Evolutionary conservation across 2,888 invertebrate species (phyloP), one percentile per base, ranked within the genome.

Genomic region (Drymonia ruficornis): DNA sequence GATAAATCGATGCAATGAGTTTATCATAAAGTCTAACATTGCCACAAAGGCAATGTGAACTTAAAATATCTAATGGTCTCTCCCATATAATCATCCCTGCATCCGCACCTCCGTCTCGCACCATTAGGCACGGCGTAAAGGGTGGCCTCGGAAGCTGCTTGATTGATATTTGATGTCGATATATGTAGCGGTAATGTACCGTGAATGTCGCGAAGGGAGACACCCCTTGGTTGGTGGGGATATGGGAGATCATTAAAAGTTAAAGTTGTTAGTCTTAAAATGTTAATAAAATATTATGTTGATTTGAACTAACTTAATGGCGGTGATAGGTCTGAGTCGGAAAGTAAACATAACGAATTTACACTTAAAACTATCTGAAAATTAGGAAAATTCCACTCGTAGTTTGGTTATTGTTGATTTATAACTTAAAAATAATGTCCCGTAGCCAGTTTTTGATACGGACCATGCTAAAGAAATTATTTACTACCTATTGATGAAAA

Each of bases 161-260:
- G 78, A 78, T 78, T 76, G 78, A 78, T 78, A 74, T 78, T 74
- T 64, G 71, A 75, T 78, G 78, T 75, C 67, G 61, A 70, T 74
- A 65, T 60, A 67, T 64, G 52, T 44, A 48, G 47, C 34, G 68
- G 69, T 77, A 78, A 78, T 78, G 80, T 71, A 59, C 65, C 72
- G 63, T 74, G 67, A 54, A 74, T 66, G 66, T 61, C 2, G 16
- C 15, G 28, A 34, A 48, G 52, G 54, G 52, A 47, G 40, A 19
- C 36, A 43, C 15, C 43, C 43, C 23, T 40, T 15, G 12, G 34
- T 34, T 4, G 28, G 28, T 7, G 28, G 28, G 15, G 45, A 43
- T 43, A 43, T 16, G 11, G 28, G 13, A 11, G 31, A 34, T 50
- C 18, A 42, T 50, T 44, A 34, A 34, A 13, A 36, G 18, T 43